A percentile compares a stretch with the other conserved stretches of the same genome.
These are phyloP conservation scores for Charadrius vociferus DNA, from an alignment of 2,113 vertebrate species.

Conservation along the genomic window DNA sequence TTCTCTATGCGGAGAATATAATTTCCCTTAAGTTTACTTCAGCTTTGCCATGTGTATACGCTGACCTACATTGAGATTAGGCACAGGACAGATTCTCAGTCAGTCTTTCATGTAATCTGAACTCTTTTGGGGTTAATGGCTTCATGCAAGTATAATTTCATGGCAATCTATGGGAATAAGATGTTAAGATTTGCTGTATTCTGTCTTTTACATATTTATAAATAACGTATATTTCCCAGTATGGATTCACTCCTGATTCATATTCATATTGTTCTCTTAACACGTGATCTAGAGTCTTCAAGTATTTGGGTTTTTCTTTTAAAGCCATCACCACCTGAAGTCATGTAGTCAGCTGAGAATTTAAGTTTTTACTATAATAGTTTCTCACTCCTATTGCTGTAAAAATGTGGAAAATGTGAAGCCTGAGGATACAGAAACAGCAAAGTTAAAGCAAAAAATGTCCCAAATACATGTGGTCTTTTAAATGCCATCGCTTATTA, in stretches of 20 bases:
- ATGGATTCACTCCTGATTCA: neutral
- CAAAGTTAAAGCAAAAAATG: neutral
- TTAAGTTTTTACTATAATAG: neutral
- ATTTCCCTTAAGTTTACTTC: neutral
- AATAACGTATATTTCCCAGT: neutral
- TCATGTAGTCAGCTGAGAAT: neutral
- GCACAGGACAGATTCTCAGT: neutral
- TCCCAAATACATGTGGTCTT: neutral
- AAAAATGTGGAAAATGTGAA: neutral
- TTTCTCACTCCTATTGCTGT: neutral
- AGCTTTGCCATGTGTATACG: neutral
- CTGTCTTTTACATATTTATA: slow-evolving; percentile 4
- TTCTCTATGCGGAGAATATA: neutral
- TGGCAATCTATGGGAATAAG: neutral
- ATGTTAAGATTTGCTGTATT: neutral
- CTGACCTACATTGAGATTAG: neutral
- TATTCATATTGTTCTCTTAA: neutral
- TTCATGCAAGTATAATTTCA: neutral
- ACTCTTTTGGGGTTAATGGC: neutral
- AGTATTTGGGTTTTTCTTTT: neutral
- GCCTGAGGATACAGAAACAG: neutral
- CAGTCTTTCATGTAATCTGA: neutral
- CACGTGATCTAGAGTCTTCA: neutral
- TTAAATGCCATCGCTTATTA: neutral
- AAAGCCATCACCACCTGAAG: neutral